Percentiles rank a stretch among this genome's conserved stretches.
These are phyloP conservation scores for Apteryx mantelli DNA, from an alignment of 2,113 vertebrate species.

Conservation along the genomic window DNA sequence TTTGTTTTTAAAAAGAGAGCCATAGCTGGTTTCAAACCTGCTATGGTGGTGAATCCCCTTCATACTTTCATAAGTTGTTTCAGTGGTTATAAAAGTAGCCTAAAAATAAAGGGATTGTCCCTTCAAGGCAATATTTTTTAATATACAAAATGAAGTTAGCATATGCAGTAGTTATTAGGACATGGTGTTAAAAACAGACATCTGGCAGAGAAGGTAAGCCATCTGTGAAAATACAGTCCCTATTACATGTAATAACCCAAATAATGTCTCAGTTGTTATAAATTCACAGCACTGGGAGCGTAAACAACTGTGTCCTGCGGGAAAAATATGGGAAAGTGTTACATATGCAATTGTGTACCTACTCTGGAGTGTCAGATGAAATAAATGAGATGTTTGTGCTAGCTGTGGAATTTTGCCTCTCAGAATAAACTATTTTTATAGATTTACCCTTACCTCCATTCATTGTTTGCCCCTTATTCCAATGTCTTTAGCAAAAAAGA, in stretches of 20 bases:
- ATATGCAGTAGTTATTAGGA: constrained; percentile 9
- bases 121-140: background rate
- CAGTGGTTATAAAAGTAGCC: background rate
- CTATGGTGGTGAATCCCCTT: background rate
- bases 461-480: background rate
- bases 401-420: background rate
- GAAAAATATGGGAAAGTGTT: constrained; percentile 4
- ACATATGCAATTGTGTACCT: constrained; percentile 17
- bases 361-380: constrained; percentile 12
- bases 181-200: constrained; percentile 18
- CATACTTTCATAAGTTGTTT: background rate
- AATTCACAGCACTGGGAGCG: constrained; percentile 34
- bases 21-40: background rate
- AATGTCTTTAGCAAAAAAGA: background rate
- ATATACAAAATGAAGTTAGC: background rate
- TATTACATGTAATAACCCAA: constrained; percentile 40
- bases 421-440: background rate
- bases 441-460: background rate
- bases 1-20: background rate
- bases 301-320: constrained; percentile 19
- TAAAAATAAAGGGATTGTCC: background rate
- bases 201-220: constrained; percentile 37
- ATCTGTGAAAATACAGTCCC: constrained; percentile 48
- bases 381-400: constrained; percentile 6
- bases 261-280: constrained; percentile 36